phyloP scores from a whole-genome alignment of 2,888 invertebrate genomes.

The Caenorhabditis sp. region DNA sequence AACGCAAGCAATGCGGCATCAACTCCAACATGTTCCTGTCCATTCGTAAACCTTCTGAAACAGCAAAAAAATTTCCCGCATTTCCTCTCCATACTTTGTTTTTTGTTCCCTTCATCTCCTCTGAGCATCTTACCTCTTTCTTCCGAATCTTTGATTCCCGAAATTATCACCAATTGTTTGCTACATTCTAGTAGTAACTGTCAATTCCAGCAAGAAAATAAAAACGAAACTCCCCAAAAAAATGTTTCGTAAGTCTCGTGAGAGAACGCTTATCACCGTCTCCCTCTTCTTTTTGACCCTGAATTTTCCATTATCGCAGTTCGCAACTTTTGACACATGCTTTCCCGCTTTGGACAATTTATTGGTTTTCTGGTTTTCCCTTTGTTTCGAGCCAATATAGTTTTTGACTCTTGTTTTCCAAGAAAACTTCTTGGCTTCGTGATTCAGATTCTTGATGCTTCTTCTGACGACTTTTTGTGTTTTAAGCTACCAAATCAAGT shows the following conservation, averaged over 20 bases:
- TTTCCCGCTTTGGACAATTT: no score
- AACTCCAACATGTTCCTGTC: no score
- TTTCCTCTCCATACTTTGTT: background rate
- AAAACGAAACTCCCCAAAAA: background rate
- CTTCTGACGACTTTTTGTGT: background rate
- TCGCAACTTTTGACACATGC: background rate
- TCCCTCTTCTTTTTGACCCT: conserved; percentile 18
- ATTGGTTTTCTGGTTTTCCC: conserved; percentile 10
- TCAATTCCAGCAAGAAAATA: no score
- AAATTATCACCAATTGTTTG: background rate
- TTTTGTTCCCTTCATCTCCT: background rate
- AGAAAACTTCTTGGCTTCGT: no score
- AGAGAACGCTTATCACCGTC: conserved; percentile 37
- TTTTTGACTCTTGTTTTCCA: background rate
- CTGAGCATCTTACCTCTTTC: no score
- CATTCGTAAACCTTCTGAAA: no score
- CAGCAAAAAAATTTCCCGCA: no score
- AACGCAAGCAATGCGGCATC: no score
- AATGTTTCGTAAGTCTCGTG: conserved; percentile 30
- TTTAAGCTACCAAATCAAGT: conserved; percentile 7
- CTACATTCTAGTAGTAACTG: conserved; percentile 24
- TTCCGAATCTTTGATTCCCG: conserved; percentile 4
- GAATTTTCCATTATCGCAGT: background rate
- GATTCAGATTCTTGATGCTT: no score
- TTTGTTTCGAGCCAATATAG: background rate